A percentile compares a stretch with the other conserved stretches of the same genome.
phyloP scores from a whole-genome alignment of 53 echinoderm and acorn worm species.

The Astropecten irregularis region DNA sequence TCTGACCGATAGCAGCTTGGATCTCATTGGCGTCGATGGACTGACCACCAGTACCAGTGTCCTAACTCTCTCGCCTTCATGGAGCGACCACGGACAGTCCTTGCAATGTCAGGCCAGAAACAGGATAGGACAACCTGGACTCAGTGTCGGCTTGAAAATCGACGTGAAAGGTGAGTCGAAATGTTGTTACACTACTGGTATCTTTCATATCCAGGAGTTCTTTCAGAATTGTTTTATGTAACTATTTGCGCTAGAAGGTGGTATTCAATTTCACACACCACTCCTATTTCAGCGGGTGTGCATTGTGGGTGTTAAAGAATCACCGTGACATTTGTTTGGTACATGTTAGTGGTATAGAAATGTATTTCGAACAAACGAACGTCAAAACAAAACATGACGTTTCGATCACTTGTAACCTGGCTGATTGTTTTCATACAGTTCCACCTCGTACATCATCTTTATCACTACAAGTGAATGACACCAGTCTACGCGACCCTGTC shows the following conservation, averaged over 20 bases:
- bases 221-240: not conserved
- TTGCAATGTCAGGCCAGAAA: not conserved
- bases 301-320: too few relatives aligned
- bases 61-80: not conserved
- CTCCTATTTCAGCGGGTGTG: not conserved
- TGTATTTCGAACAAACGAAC: too few relatives aligned
- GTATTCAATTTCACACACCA: not conserved
- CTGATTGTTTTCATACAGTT: not conserved
- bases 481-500: not conserved
- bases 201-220: not conserved
- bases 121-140: not conserved
- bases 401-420: not conserved
- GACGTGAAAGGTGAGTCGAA: not conserved
- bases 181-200: not conserved
- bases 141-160: not conserved
- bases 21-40: not conserved
- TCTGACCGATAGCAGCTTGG: not conserved
- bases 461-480: not conserved
- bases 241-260: not conserved
- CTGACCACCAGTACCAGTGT: not conserved
- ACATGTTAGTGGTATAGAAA: too few relatives aligned
- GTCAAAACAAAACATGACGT: not conserved
- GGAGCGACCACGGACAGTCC: not conserved
- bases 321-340: too few relatives aligned
- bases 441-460: not conserved